Conservation (phyloP, 2,113 vertebrate species). For the Aegithalos caudatus region DNA sequence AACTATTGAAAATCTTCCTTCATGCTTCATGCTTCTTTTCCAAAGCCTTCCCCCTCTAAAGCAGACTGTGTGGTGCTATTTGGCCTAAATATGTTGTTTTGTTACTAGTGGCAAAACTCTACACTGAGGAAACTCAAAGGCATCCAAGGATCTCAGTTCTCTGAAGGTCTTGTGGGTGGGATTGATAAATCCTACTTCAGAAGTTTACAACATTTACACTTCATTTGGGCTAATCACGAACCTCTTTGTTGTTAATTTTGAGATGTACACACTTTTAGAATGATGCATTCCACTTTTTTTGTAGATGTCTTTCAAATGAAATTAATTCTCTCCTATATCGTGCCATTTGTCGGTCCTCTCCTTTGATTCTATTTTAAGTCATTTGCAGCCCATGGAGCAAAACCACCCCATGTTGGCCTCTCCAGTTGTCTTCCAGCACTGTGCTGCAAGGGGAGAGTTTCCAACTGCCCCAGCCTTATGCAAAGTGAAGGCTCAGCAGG, state of each 20-base stretch:
- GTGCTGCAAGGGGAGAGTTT: background rate
- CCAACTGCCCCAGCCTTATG: background rate
- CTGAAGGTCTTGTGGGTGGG: background rate
- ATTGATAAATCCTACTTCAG: background rate
- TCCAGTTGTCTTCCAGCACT: background rate
- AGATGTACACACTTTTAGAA: background rate
- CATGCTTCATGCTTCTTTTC: background rate
- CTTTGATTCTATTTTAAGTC: background rate
- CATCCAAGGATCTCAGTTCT: background rate
- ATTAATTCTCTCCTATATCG: accelerated
- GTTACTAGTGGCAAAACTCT: background rate
- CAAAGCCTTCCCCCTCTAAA: background rate
- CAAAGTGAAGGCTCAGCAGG: background rate
- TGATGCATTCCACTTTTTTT: background rate
- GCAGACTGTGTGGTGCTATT: background rate
- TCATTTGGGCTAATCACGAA: background rate
- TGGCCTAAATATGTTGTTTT: background rate
- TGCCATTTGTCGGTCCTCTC: background rate
- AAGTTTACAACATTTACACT: background rate
- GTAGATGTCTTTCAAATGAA: background rate
- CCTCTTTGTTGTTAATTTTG: background rate
- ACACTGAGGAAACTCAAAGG: background rate
- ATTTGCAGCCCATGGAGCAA: background rate
- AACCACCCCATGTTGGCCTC: background rate
- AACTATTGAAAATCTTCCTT: background rate